phyloP scores from a whole-genome alignment of 1,140 invertebrate genomes.

The Oscheius sp. region DNA sequence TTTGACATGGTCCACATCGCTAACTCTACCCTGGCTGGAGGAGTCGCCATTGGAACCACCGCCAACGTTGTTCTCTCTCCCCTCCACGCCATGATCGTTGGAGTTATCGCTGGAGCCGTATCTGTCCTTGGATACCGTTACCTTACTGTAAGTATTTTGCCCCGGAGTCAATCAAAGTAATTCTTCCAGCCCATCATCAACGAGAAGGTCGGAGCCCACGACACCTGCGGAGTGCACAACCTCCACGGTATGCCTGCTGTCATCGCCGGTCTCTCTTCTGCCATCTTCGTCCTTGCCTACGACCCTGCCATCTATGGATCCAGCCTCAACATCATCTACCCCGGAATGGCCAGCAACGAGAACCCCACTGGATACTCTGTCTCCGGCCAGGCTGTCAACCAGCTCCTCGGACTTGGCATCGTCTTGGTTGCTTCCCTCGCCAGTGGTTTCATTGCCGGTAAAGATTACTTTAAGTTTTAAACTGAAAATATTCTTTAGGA shows the following conservation, averaged over 20 bases:
- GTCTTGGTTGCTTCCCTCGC: conserved; percentile 45
- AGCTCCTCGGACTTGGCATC: conserved; percentile 47
- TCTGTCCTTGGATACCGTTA: conserved; percentile 82
- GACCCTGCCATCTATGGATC: conserved; percentile 10
- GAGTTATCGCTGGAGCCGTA: conserved; percentile 74
- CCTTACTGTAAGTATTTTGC: conserved; percentile 70
- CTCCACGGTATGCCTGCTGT: conserved; percentile 91
- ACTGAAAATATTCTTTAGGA: conserved; percentile 48
- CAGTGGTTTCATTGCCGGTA: conserved; percentile 60
- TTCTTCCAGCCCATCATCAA: conserved; percentile 68
- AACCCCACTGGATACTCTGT: neutral
- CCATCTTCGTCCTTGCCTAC: conserved; percentile 24
- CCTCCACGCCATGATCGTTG: conserved; percentile 79
- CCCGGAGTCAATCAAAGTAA: neutral
- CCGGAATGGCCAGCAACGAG: conserved; percentile 11
- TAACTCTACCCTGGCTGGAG: conserved; percentile 66
- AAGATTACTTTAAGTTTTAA: too few species aligned
- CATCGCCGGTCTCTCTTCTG: conserved; percentile 74
- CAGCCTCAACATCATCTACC: conserved; percentile 25
- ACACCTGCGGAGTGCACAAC: conserved; percentile 93
- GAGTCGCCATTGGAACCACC: conserved; percentile 68
- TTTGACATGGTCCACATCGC: conserved; percentile 64
- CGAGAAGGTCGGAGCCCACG: conserved; percentile 73
- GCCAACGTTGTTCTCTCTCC: conserved; percentile 76
- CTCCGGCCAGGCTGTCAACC: conserved; percentile 45